Base-by-base conservation (phyloP, 2,888 invertebrate species). In the Dendrolimus houi region DNA sequence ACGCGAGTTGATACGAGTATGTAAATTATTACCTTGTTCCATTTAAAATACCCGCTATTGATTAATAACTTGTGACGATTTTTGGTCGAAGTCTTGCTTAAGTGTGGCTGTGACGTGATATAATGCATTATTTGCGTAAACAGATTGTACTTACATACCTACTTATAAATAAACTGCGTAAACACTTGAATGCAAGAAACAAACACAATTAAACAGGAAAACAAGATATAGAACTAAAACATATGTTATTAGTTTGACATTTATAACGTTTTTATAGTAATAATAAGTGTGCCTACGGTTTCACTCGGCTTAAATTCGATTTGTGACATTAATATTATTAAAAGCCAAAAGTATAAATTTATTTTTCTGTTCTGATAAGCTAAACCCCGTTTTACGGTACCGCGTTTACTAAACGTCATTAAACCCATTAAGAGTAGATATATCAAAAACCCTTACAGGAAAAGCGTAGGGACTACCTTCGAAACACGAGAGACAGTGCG, bases 11-110 rank as follows among this genome's bases (percentile, higher is more conserved):
- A 75, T 72, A 73, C 66, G 61, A 74, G 66, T 67, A 72, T 72
- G 72, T 78, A 77, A 74, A 76, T 79, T 78, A 77, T 78, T 77
- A 77, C 79, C 77, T 79, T 77, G 79, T 74, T 74, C 79, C 73
- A 77, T 72, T 80, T 79, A 70, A 76, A 72, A 70, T 67, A 70
- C 69, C 64, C 62, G 62, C 66, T 59, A 64, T 69, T 59, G 65
- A 70, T 69, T 67, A 29, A 62, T 59, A 62, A 58, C 54, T 61
- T 58, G 60, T 78, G 77, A 75, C 72, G 74, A 74, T 73, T 75
- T 65, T 73, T 68, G 66, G 65, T 69, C 62, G 69, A 66, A 62
- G 60, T 62, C 60, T 60, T 67, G 67, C 47, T 10, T 47, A 47
- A 47, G 29, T 52, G 59, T 58, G 58, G 57, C 54, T 56, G 67